phyloP scores from a whole-genome alignment of 2,113 vertebrate genomes.

The Aptenodytes patagonicus region DNA sequence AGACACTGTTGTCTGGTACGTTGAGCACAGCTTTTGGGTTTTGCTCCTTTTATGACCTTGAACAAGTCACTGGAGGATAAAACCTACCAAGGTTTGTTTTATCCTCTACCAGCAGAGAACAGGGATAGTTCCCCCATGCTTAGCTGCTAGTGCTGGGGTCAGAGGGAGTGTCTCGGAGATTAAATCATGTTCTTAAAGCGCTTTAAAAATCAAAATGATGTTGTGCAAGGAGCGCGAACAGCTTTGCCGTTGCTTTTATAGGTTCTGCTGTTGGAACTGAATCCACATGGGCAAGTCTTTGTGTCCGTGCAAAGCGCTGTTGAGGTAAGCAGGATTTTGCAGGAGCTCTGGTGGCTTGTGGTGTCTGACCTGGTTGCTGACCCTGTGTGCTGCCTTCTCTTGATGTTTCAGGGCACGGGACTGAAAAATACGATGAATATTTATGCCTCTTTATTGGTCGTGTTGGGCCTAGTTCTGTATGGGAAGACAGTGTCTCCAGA shows the following conservation, averaged over 20 bases:
- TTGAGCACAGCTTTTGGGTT: background rate
- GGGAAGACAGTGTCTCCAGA: background rate
- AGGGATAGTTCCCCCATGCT: background rate
- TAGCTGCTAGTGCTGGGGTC: background rate
- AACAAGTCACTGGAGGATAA: background rate
- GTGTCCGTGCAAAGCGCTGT: background rate
- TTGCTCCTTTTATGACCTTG: background rate
- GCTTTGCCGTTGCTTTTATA: background rate
- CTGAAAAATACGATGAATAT: background rate
- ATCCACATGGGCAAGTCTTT: background rate
- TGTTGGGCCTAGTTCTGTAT: no score
- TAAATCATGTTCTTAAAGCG: background rate
- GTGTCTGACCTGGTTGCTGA: no score
- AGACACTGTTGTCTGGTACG: background rate
- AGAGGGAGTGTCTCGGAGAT: background rate
- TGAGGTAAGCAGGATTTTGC: background rate
- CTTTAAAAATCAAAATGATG: background rate
- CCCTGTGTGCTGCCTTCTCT: background rate
- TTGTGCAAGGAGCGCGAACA: background rate
- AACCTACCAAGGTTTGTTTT: background rate
- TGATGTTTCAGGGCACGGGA: background rate
- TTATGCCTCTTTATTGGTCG: background rate
- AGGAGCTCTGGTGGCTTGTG: background rate
- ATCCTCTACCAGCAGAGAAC: background rate
- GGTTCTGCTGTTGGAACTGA: background rate